A percentile compares a stretch with the other conserved stretches of the same genome.
Conservation (phyloP, 2,888 invertebrate genomes). For the Rotaria socialis region DNA sequence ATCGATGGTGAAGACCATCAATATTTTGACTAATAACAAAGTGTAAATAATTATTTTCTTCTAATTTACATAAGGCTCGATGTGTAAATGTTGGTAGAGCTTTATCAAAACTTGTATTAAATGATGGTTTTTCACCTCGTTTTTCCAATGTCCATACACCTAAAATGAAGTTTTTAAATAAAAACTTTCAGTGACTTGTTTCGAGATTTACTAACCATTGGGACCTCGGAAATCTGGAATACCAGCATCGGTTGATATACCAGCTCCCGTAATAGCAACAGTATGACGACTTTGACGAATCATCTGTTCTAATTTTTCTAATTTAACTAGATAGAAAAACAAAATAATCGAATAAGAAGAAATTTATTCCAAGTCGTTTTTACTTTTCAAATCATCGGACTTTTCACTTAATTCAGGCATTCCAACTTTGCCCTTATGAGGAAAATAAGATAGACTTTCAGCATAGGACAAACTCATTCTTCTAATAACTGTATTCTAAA, state of each 20-base stretch:
- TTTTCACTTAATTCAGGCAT: slow-evolving; percentile 41
- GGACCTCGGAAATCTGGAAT: slow-evolving; percentile 70
- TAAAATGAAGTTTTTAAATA: slow-evolving; percentile 48
- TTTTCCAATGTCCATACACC: slow-evolving; percentile 89
- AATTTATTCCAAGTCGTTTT: not conserved
- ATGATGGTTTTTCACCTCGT: slow-evolving; percentile 67
- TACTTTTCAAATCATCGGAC: slow-evolving; percentile 29
- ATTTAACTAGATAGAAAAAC: slow-evolving; percentile 6
- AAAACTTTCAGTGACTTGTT: no score
- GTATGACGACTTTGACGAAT: slow-evolving; percentile 40
- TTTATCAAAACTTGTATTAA: slow-evolving; percentile 77
- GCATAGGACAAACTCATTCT: slow-evolving; percentile 45
- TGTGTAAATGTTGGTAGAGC: slow-evolving; percentile 88
- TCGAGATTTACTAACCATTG: slow-evolving; percentile 63
- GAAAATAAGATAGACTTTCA: slow-evolving; percentile 41
- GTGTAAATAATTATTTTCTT: slow-evolving; percentile 65
- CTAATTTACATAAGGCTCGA: slow-evolving; percentile 78
- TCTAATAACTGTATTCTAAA: no score
- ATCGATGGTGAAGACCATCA: slow-evolving; percentile 88
- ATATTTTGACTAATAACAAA: slow-evolving; percentile 94
- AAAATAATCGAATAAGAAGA: no score
- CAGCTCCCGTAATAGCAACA: slow-evolving; percentile 46
- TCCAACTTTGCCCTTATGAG: slow-evolving; percentile 44
- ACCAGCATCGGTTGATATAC: slow-evolving; percentile 74
- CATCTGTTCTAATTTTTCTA: slow-evolving; percentile 25